These are phyloP conservation scores for Centropyge bicolor DNA, from an alignment of 2,797 vertebrate species.

Conservation along the genomic window DNA sequence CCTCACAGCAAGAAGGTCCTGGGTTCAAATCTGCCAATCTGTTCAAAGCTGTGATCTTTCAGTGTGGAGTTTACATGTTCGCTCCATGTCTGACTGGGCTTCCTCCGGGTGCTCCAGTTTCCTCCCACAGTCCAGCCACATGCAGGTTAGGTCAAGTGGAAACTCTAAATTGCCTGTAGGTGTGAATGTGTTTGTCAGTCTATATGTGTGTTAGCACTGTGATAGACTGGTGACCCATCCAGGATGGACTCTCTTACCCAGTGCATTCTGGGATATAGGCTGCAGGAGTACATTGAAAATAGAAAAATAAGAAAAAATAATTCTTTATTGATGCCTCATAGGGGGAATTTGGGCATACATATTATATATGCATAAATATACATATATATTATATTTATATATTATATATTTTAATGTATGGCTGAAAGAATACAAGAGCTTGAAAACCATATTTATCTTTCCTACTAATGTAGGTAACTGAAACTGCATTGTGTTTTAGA, in stretches of 20 bases:
- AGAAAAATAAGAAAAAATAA: too few species aligned
- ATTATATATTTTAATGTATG: background rate
- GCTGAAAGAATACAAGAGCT: background rate
- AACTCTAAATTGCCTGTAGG: constrained; percentile 61
- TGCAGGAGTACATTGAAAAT: constrained; percentile 22
- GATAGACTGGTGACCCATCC: constrained; percentile 53
- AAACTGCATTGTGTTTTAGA: background rate
- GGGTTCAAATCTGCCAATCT: constrained; percentile 36
- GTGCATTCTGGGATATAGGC: constrained; percentile 45
- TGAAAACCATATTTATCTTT: too few species aligned
- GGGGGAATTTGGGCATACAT: too few species aligned
- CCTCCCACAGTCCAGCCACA: constrained; percentile 57
- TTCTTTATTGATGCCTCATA: too few species aligned
- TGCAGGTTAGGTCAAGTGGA: constrained; percentile 66
- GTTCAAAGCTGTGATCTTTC: constrained; percentile 28
- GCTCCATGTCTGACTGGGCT: constrained; percentile 30
- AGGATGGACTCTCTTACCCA: constrained; percentile 10
- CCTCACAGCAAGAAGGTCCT: constrained; percentile 27
- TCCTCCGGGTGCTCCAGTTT: constrained; percentile 57
- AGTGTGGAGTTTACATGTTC: constrained; percentile 24
- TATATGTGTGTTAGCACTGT: constrained; percentile 44
- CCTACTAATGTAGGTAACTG: too few species aligned
- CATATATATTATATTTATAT: too few species aligned
- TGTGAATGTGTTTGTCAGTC: constrained; percentile 62
- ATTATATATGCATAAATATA: too few species aligned